Conservation (phyloP, 2,888 invertebrate genomes). For the Lasioglossum villosulum region DNA sequence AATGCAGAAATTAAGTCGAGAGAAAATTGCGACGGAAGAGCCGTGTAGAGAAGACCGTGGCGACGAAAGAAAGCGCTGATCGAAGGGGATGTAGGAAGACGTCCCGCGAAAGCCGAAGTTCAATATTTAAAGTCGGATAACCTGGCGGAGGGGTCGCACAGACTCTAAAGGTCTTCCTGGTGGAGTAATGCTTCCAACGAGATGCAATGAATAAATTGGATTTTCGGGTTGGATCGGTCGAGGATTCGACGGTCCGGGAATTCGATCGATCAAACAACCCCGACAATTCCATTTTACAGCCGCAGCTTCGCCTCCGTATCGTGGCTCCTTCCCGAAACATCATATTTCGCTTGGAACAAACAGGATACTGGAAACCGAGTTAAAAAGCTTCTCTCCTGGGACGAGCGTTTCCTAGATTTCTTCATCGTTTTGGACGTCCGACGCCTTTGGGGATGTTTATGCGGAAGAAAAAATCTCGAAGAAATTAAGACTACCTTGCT, state of each 20-base stretch:
- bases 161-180: slow-evolving; percentile 44
- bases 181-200: slow-evolving; percentile 44
- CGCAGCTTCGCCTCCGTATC: neutral
- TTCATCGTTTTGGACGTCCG: neutral
- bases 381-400: neutral
- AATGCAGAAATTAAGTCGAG: neutral
- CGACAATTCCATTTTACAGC: slow-evolving; percentile 14
- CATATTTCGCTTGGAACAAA: neutral
- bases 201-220: slow-evolving; percentile 60
- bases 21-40: neutral
- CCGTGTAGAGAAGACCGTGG: slow-evolving; percentile 23
- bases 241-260: slow-evolving; percentile 24
- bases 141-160: slow-evolving; percentile 33
- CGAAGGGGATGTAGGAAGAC: slow-evolving; percentile 52
- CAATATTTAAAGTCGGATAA: slow-evolving; percentile 73
- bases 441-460: neutral
- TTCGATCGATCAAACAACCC: slow-evolving; percentile 30
- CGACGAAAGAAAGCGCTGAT: slow-evolving; percentile 49
- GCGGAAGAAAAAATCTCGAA: neutral
- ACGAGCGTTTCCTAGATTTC: neutral
- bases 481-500: no score
- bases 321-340: neutral
- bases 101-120: slow-evolving; percentile 55
- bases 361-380: neutral
- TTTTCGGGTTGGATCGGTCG: slow-evolving; percentile 42